Evolutionary conservation across 2,113 vertebrate genomes (phyloP).

Genomic region (Vulpes lagopus): DNA sequence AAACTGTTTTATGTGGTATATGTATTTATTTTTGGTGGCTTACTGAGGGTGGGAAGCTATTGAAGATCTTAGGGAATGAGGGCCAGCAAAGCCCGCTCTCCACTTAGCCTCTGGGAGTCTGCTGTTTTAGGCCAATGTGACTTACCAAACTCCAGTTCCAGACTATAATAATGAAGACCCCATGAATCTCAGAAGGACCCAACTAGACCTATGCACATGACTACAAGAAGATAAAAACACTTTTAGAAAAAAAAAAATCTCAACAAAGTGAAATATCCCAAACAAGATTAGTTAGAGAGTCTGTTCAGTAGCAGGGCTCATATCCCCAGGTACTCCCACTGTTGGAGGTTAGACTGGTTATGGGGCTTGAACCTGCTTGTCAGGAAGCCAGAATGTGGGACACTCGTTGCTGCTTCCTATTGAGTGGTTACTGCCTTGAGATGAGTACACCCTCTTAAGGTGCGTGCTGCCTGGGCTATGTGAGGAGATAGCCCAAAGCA

Average conservation of each 20-base stretch:
- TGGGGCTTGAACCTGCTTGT: neutral
- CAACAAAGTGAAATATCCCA: neutral
- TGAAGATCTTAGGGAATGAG: neutral
- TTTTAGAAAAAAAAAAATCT: neutral
- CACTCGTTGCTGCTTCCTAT: neutral
- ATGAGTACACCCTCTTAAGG: neutral
- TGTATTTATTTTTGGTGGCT: neutral
- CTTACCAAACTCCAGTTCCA: neutral
- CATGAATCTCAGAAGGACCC: neutral
- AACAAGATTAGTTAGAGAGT: neutral
- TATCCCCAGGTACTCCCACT: neutral
- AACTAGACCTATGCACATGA: neutral
- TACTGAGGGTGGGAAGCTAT: neutral
- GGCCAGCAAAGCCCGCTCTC: neutral
- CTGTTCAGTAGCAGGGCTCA: neutral
- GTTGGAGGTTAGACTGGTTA: neutral
- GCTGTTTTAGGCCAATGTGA: neutral
- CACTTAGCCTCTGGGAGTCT: neutral
- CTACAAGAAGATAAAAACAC: neutral
- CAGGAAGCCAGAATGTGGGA: neutral
- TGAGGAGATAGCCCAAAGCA: neutral
- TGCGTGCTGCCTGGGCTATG: neutral
- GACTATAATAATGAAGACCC: neutral
- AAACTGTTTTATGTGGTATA: neutral
- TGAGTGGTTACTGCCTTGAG: neutral